Base-by-base conservation (phyloP, 2,888 invertebrate genomes). In the Microplitis manilae region DNA sequence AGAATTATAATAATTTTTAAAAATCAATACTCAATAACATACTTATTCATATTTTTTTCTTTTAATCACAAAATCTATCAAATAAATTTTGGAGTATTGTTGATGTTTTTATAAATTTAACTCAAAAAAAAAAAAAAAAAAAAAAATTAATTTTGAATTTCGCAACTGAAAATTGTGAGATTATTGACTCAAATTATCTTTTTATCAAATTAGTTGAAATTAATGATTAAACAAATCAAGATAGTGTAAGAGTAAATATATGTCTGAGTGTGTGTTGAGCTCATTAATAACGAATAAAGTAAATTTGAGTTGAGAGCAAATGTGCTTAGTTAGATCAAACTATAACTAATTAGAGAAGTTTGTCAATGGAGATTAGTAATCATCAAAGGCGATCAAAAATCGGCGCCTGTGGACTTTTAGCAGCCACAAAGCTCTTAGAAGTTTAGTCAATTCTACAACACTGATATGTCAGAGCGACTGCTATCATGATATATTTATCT, bases 331-430 rank as follows among this genome's bases (percentile, higher is more conserved):
- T 50, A 50, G 8, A 50, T 50, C 50, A 50, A 8, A 50, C 9
- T 50, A 50, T 50, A 13, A 13, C 50, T 72, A 62, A 72, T 72
- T 72, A 40, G 40, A 40, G 40, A 17, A 61, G 15, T n/a, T 20
- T n/a, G 6, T 60, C 17, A 62, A 62, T 61, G 8, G n/a, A 17
- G 62, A 7, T 40, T 13, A 50, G 8, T n/a, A 72, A n/a, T 20
- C 71, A 40, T 61, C 61, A 15, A 40, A 30, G 17, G 20, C 8
- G 60, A 72, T 72, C 15, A 13, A 72, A 62, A 72, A 72, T 72
- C 71, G 62, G 38, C 38, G n/a, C 30, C 30, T n/a, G 64, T 50
- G 17, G 65, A 73, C 73, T 65, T 73, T 73, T 73, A 71, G 17
- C 62, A 39, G 61, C 40, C 15, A 39, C 62, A 71, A 62, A 62